Conservation (phyloP, 2,888 invertebrate genomes). For the Liopterus haemorrhoidalis region DNA sequence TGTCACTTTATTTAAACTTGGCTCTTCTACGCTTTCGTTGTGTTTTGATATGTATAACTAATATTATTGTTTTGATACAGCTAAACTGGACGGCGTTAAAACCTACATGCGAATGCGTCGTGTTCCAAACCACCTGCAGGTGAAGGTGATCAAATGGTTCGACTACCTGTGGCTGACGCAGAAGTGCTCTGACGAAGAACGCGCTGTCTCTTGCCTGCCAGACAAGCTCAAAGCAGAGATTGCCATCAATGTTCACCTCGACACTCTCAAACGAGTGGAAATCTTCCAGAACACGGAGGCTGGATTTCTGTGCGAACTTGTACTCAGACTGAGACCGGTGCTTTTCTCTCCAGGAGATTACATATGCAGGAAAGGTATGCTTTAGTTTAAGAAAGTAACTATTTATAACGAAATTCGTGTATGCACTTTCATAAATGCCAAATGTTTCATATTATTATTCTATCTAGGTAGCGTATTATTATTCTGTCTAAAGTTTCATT, state of each 20-base stretch:
- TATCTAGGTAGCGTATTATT: no score
- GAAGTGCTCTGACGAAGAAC: constrained; percentile 96
- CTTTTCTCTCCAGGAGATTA: constrained; percentile 98
- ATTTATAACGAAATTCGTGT: neutral
- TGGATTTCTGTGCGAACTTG: constrained; percentile 95
- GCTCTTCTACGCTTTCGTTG: no score
- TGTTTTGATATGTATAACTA: no score
- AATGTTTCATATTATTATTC: no score
- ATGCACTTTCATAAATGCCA: no score
- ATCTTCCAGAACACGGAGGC: constrained; percentile 99
- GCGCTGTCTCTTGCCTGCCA: constrained; percentile 89
- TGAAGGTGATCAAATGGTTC: constrained; percentile 98
- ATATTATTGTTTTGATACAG: constrained; percentile 58
- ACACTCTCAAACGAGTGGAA: constrained; percentile 94
- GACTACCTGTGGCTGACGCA: constrained; percentile 98
- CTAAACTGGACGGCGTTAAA: constrained; percentile 96
- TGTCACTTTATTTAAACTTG: no score
- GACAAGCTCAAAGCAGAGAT: constrained; percentile 98
- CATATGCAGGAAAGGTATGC: constrained; percentile 94
- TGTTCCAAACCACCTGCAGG: constrained; percentile 91
- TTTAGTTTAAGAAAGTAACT: constrained; percentile 7
- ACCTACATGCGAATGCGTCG: constrained; percentile 97
- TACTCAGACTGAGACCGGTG: constrained; percentile 87
- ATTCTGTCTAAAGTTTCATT: constrained; percentile 9
- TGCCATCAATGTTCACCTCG: constrained; percentile 97